Evolutionary conservation across 1,140 invertebrate genomes (phyloP), one percentile per base, ranked within the genome.

Genomic region (Holotrichia oblita): DNA sequence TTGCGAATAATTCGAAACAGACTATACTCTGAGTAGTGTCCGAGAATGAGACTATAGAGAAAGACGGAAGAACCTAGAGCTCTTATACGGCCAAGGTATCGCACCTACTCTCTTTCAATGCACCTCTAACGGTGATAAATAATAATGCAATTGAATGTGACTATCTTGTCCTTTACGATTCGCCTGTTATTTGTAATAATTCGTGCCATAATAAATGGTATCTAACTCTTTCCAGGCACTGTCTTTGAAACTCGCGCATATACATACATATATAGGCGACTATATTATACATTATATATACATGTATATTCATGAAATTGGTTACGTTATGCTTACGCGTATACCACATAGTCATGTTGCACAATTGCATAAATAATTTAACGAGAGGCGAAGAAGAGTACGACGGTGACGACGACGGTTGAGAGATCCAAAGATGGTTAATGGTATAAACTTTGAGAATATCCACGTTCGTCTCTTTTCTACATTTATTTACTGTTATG

Each of bases 81-180:
- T 64, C 79, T 48, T 48, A 76, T 77, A 77, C 27, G 77, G 76
- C 42, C 78, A 78, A 34, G 27, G 79, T 80, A 77, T 80, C 79
- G 78, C 80, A 78, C 80, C 80, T 80, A 81, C 80, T 55, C 34
- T 22, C 34, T 44, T 20, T 14, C 2, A 17, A 55, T 55, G 48
- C 48, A 55, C 48, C 48, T 77, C 79, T 81, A 80, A 81, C 81
- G 79, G 81, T 80, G 77, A 81, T 81, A 81, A 81, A 81, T 81
- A 81, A 80, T 80, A 81, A 79, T 78, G 81, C 81, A 81, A 81
- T 81, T 81, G 81, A 78, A 79, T 69, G 76, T 72, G 76, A 77
- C 76, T 76, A 76, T 76, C 75, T 55, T 76, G 75, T 76, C 75
- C 75, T 44, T 34, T 76, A 55, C 42, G 41, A 55, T 76, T 76